A percentile compares a stretch with the other conserved stretches of the same genome.
phyloP scores from a whole-genome alignment of 2,888 invertebrate genomes.

The Napeogenes sylphis region DNA sequence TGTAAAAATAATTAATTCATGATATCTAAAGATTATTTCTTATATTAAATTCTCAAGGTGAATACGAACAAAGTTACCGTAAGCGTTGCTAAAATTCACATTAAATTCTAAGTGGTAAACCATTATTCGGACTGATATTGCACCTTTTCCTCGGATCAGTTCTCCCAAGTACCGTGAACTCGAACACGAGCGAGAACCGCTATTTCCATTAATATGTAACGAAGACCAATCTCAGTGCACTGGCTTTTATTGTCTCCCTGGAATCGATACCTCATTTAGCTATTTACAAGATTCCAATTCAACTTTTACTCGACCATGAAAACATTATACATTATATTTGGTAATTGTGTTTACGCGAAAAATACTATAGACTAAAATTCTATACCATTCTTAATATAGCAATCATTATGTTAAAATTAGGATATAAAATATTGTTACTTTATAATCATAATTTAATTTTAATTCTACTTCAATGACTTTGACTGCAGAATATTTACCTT shows the following conservation, averaged over 20 bases:
- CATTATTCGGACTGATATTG: conserved; percentile 16
- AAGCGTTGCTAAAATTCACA: conserved; percentile 3
- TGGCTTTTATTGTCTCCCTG: conserved; percentile 48
- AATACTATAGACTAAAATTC: too few relatives aligned
- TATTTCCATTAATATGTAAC: conserved; percentile 53
- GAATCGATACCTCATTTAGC: conserved; percentile 56
- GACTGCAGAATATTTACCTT: too few relatives aligned
- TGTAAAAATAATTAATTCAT: too few relatives aligned
- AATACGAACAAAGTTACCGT: background rate
- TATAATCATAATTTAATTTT: too few relatives aligned
- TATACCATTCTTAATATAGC: too few relatives aligned
- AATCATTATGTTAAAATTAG: too few relatives aligned
- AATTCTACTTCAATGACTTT: too few relatives aligned
- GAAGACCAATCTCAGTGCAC: conserved; percentile 52
- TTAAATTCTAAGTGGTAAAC: conserved; percentile 12
- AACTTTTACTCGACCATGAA: background rate
- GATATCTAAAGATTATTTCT: too few relatives aligned
- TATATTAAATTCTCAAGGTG: too few relatives aligned
- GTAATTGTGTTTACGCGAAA: too few relatives aligned
- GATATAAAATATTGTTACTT: too few relatives aligned
- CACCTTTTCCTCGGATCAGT: conserved; percentile 28
- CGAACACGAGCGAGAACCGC: conserved; percentile 36
- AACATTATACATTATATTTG: conserved; percentile 9
- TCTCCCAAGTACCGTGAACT: conserved; percentile 24
- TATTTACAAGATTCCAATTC: conserved; percentile 23